Percentiles rank a stretch among this genome's conserved stretches.
Evolutionary conservation across 1,140 invertebrate genomes (phyloP).

Genomic region (Drosophila nannoptera): DNA sequence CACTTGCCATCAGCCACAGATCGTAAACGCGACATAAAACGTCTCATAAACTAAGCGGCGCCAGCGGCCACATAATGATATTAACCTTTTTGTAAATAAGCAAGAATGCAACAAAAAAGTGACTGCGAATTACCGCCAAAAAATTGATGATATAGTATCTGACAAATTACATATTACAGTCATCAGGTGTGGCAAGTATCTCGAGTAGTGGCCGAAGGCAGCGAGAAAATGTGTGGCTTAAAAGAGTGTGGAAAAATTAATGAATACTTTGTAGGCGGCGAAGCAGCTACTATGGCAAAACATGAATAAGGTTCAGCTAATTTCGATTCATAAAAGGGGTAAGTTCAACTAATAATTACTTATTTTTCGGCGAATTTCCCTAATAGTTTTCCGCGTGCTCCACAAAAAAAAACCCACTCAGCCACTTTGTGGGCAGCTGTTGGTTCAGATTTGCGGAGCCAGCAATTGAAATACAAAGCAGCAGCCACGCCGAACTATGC

Average conservation of each 20-base stretch:
- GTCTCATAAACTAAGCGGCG: slow-evolving; percentile 35
- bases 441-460: not conserved
- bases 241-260: slow-evolving; percentile 38
- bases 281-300: not conserved
- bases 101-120: slow-evolving; percentile 18
- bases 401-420: slow-evolving; percentile 25
- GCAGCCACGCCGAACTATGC: slow-evolving; percentile 31
- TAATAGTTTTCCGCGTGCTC: not conserved
- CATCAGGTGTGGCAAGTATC: slow-evolving; percentile 42
- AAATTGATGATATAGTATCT: slow-evolving; percentile 17
- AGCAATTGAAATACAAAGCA: slow-evolving; percentile 32
- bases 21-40: slow-evolving; percentile 36
- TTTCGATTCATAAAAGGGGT: no score
- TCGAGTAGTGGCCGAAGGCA: slow-evolving; percentile 54
- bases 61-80: slow-evolving; percentile 51
- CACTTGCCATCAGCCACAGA: slow-evolving; percentile 22
- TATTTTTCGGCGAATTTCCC: not conserved
- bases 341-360: no score
- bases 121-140: slow-evolving; percentile 9
- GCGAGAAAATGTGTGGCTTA: slow-evolving; percentile 42
- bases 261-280: slow-evolving; percentile 19
- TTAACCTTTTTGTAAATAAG: slow-evolving; percentile 64
- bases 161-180: slow-evolving; percentile 56
- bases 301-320: not conserved
- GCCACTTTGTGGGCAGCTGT: slow-evolving; percentile 39